Conservation (phyloP, 2,888 invertebrate genomes). For the Stenoptilia bipunctidactyla region DNA sequence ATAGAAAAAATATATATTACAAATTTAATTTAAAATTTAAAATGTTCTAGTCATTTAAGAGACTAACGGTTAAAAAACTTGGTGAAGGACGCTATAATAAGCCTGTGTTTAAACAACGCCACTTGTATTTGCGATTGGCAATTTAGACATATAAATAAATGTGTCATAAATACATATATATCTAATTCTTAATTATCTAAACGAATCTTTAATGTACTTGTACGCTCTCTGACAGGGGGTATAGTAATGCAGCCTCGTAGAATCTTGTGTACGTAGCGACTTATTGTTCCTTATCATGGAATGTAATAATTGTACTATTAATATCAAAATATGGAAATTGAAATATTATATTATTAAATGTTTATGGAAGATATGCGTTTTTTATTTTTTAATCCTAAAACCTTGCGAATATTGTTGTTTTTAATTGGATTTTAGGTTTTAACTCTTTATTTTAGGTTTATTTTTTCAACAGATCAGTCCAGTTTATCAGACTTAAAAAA, state of each 20-base stretch:
- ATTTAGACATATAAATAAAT: slow-evolving; percentile 55
- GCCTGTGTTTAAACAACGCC: slow-evolving; percentile 55
- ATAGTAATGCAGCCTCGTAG: slow-evolving; percentile 57
- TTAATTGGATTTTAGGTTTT: too few relatives aligned
- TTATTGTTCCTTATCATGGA: slow-evolving; percentile 46
- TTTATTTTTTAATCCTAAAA: slow-evolving; percentile 20
- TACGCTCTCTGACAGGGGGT: slow-evolving; percentile 54
- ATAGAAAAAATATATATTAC: slow-evolving; percentile 43
- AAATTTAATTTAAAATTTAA: slow-evolving; percentile 48
- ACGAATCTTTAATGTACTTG: slow-evolving; percentile 52
- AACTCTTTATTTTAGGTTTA: too few relatives aligned
- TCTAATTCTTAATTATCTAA: slow-evolving; percentile 38
- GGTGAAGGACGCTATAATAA: slow-evolving; percentile 68
- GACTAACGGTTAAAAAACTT: slow-evolving; percentile 60
- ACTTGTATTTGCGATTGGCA: slow-evolving; percentile 66
- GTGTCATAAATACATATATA: slow-evolving; percentile 44
- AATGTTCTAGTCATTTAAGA: slow-evolving; percentile 62
- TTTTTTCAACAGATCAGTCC: too few relatives aligned
- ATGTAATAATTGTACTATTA: slow-evolving; percentile 51
- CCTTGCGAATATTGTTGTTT: too few relatives aligned
- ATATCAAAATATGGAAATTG: slow-evolving; percentile 64
- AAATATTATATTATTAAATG: slow-evolving; percentile 69
- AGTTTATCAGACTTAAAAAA: too few relatives aligned
- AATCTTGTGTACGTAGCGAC: slow-evolving; percentile 62
- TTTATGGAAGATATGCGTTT: slow-evolving; percentile 47